Evolutionary conservation across 2,888 invertebrate species (phyloP), one percentile per base, ranked within the genome.

Genomic region (Acleris holmiana): DNA sequence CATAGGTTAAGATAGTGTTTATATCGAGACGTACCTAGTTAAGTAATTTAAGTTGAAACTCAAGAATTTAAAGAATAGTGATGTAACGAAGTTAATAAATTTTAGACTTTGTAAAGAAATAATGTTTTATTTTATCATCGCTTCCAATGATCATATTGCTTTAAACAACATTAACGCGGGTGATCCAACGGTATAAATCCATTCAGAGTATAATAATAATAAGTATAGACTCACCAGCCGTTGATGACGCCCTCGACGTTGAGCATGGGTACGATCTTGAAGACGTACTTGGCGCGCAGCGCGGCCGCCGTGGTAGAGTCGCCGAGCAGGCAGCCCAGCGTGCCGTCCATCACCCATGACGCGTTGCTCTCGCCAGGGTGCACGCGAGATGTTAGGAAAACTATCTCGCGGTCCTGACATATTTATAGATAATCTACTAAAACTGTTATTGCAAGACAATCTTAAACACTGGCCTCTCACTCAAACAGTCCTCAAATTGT

Each of bases 341-440:
- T 95, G 6, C 97, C 97, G 82, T 96, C 96, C 96, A 98, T 97
- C 67, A 97, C 95, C 97, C 97, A 98, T 0, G 97, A 97, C 7
- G 97, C 94, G 85, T 97, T 98, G 81, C 96, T 96, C 86, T 98
- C 98, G 0, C 97, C 97, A 0, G 98, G 97, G 90, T 98, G 98
- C 8, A 98, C 97, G 70, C 97, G 93, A 0, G 96, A 94, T 8
- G 96, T 95, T 56, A 98, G 90, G 78, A 97, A 95, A 69, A 97
- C 88, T 71, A 95, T 91, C 70, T 95, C 94, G 46, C 95, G 93
- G 53, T 94, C 93, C 95, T 95, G 76, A 73, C 25, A 13, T 2
- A 8, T 13, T 19, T 13, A 54, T 3, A 23, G 1, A 13, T 13
- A 35, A 35, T 13, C 29, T 35, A 13, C 10, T 35, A 25, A 25